Base-by-base conservation (phyloP, 2,888 invertebrate genomes). In the Lasioglossum morio region DNA sequence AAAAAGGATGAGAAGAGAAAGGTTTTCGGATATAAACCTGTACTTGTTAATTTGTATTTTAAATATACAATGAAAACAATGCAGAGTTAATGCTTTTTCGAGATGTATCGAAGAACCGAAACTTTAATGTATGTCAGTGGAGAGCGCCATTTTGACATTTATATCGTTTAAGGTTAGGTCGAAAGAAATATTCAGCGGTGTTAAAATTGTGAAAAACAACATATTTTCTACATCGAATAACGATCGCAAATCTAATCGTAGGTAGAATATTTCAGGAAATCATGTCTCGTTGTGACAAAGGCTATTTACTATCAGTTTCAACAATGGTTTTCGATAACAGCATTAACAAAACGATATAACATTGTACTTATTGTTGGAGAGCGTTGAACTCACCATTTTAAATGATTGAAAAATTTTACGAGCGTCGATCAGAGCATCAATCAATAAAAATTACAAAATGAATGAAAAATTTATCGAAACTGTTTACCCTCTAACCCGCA, bases 111-210 rank as follows among this genome's bases (percentile, higher is more conserved):
- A 63, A 79, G 7, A 76, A 72, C 57, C 8, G 46, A 77, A 77
- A 87, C 74, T 73, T 60, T 10, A 70, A 76, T 81, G 60, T 82
- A 70, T 77, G 78, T 81, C 53, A 84, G 14, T 81, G 80, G 30
- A 37, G 73, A 77, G 77, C 92, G 92, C 93, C 92, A 94, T 93
- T 93, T 93, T 94, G 93, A 93, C 93, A 90, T 90, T 92, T 93
- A 79, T 79, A 34, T 79, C 80, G 37, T 89, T 92, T 89, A 23
- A 93, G 93, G 93, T 94, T 93, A 93, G 63, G 37, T 74, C 43
- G 70, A 48, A 73, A 48, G 73, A 77, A 73, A 60, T 78, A 48
- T 53, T 19, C 16, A 27, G 8, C 1, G 27, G 48, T 66, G 1
- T 79, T 69, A 60, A 60, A 72, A 46, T 7, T 8, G 23, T 23